Evolutionary conservation across 2,888 invertebrate species (phyloP).

Genomic region (Amphipoea lucens): DNA sequence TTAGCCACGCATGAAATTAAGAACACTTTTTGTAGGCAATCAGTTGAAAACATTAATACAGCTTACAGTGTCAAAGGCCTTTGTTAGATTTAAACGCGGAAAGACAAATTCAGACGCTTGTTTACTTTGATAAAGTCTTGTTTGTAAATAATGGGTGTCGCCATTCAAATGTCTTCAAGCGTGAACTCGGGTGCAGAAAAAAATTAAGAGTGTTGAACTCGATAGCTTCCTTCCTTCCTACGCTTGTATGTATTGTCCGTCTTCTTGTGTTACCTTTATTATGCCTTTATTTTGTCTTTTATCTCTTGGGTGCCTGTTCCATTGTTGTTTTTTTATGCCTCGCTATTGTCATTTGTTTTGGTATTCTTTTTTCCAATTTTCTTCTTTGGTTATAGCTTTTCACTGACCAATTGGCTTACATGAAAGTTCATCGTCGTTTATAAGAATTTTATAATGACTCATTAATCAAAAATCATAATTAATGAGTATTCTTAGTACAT

Average conservation of each 20-base stretch:
- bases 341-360: constrained; percentile 2
- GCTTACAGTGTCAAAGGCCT: constrained; percentile 45
- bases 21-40: neutral
- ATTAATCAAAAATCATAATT: no score
- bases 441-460: neutral
- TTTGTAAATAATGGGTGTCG: constrained; percentile 21
- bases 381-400: neutral
- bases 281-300: constrained; percentile 10
- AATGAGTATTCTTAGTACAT: neutral
- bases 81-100: constrained; percentile 42
- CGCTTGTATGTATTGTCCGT: constrained; percentile 18
- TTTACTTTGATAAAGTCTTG: constrained; percentile 15
- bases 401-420: no score
- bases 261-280: constrained; percentile 5
- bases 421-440: neutral
- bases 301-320: constrained; percentile 2
- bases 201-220: constrained; percentile 48
- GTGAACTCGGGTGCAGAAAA: constrained; percentile 39
- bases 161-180: constrained; percentile 39
- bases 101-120: constrained; percentile 1
- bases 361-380: neutral
- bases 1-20: constrained; percentile 1
- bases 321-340: neutral
- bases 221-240: constrained; percentile 53
- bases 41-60: neutral